These are phyloP conservation scores for Hydractinia echinata DNA, from an alignment of 30 jellyfish, hydroid and myxozoan species.

Conservation along the genomic window DNA sequence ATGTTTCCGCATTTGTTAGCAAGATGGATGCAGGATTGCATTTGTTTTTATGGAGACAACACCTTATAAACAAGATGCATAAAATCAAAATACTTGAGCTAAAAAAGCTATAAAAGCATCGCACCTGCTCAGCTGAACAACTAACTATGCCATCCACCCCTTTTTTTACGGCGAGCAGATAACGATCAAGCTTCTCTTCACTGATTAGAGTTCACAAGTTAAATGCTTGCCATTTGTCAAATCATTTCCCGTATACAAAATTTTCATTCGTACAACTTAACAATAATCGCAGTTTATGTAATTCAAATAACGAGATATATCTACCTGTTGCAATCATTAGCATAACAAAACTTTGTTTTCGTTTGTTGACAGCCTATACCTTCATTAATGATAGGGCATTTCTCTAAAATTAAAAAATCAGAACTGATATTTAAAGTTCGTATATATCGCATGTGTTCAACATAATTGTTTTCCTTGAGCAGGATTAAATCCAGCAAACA, in stretches of 20 bases:
- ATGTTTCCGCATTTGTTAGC: neutral
- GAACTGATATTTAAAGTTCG: neutral
- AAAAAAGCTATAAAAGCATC: neutral
- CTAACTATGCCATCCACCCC: no score
- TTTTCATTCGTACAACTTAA: no score
- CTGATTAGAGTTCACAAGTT: no score
- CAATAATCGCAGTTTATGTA: no score
- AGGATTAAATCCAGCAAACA: neutral
- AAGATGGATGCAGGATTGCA: constrained; percentile 20
- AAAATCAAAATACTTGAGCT: neutral
- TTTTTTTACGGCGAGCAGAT: no score
- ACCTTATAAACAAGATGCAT: neutral
- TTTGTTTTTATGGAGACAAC: constrained; percentile 7
- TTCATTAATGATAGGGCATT: constrained; percentile 14
- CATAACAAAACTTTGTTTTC: constrained; percentile 20
- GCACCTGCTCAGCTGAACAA: no score
- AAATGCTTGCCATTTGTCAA: no score
- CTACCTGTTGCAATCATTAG: constrained; percentile 4
- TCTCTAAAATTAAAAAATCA: constrained; percentile 11
- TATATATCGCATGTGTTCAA: no score
- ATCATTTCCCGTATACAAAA: no score
- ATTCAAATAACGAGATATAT: no score
- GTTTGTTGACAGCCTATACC: neutral
- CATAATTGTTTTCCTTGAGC: no score
- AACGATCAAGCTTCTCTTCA: no score